Conservation (phyloP, 2,797 vertebrate genomes). For the Prionace glauca region DNA sequence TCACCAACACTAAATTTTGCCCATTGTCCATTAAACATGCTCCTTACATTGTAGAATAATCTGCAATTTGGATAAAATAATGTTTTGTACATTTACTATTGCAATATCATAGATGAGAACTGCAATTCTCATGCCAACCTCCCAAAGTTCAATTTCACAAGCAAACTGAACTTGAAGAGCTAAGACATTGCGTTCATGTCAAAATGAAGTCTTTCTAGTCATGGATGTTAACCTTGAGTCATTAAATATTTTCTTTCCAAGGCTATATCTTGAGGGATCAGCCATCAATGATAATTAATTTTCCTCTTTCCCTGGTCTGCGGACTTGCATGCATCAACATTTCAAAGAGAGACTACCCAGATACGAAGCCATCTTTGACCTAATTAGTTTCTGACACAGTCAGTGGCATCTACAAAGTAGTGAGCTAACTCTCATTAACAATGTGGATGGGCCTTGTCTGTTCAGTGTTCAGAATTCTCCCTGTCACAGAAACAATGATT, state of each 20-base stretch:
- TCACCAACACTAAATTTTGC: background rate
- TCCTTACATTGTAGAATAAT: background rate
- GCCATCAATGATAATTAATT: background rate
- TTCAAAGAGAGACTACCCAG: conserved; percentile 31
- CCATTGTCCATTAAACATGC: background rate
- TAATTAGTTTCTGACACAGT: conserved; percentile 24
- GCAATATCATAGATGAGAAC: background rate
- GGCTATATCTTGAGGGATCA: conserved; percentile 22
- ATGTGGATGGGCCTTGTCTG: background rate
- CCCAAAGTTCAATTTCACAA: conserved; percentile 18
- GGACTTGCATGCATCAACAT: conserved; percentile 4
- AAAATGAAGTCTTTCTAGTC: background rate
- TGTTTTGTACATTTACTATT: background rate
- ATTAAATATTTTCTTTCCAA: background rate
- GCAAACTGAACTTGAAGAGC: background rate
- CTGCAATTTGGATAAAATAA: background rate
- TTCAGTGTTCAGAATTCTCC: background rate
- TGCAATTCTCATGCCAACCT: background rate
- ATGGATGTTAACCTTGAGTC: background rate
- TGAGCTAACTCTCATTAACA: background rate
- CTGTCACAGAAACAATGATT: background rate
- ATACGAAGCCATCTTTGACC: conserved; percentile 21
- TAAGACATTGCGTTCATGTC: background rate
- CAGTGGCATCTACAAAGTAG: background rate
- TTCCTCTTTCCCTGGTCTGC: background rate